phyloP scores from a whole-genome alignment of 2,797 vertebrate genomes.

The Brotogeris chrysoptera region DNA sequence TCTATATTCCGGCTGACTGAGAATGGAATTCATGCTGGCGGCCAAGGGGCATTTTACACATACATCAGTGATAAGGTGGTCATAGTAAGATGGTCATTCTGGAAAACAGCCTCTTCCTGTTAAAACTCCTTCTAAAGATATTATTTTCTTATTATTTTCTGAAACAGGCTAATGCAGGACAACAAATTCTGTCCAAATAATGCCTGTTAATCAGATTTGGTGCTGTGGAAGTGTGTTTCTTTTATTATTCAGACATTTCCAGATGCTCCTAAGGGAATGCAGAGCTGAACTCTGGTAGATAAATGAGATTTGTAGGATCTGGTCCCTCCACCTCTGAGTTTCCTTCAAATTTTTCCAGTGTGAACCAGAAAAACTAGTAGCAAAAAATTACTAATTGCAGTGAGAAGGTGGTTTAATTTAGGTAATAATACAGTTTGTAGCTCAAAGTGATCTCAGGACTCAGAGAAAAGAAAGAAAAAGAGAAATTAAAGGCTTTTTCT shows the following conservation, averaged over 20 bases:
- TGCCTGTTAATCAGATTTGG: background rate
- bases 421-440: background rate
- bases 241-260: background rate
- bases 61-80: background rate
- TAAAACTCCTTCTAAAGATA: background rate
- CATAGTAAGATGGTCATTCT: background rate
- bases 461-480: background rate
- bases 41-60: background rate
- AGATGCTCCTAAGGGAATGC: background rate
- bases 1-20: background rate
- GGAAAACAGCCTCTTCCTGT: background rate
- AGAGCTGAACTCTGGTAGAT: background rate
- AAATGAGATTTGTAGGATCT: background rate
- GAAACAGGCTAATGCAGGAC: background rate
- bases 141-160: background rate
- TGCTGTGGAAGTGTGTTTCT: background rate
- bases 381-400: background rate
- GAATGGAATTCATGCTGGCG: background rate
- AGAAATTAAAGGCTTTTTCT: background rate
- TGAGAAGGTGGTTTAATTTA: background rate
- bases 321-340: background rate
- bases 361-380: background rate
- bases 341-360: background rate
- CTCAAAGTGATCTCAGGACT: background rate
- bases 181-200: background rate